Evolutionary conservation across 2,113 vertebrate species (phyloP), one percentile per base, ranked within the genome.

Genomic region (Neodon shergylaensis): DNA sequence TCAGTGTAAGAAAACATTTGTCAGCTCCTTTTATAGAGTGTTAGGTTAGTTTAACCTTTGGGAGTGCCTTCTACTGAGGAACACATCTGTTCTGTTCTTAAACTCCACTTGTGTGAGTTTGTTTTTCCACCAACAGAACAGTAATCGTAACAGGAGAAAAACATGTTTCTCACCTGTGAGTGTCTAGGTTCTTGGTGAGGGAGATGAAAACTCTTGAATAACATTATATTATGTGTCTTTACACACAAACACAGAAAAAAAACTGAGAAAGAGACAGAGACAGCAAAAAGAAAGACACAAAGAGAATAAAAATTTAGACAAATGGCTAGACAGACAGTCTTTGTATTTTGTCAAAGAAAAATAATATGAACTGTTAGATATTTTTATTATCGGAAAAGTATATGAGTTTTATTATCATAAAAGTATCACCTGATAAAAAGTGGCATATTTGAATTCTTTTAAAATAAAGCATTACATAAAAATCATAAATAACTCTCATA

Each of bases 311-410:
- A 26, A 63, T 42, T 31, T 17, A 31, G 26, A 42, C 65, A 44
- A 66, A 70, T 6, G 22, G 11, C 3, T n/a, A 7, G 31, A 36
- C 11, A 63, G 7, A 44, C 2, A 36, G 5, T 66, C 4, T 13
- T 52, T 16, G 9, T 66, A 65, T 79, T 90, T 92, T 70, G 79
- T n/a, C 74, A 91, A 88, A 88, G 21, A 36, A 85, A 90, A 85
- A 81, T 63, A 78, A 1, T 39, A 90, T 31, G 33, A 79, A 1
- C 5, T 58, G 11, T 58, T 88, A 88, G 66, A 54, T 54, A 70
- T 7, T 72, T 72, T n/a, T 72, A n/a, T 72, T 72, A 19, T n/a
- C 3, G 17, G 19, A 19, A 92, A 95, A 91, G 4, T 63, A 39
- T 68, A 54, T 54, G 16, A 70, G 33, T 72, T 72, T 8, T 72